Base-by-base conservation (phyloP, 2,888 invertebrate species). In the Hartigia nigra region DNA sequence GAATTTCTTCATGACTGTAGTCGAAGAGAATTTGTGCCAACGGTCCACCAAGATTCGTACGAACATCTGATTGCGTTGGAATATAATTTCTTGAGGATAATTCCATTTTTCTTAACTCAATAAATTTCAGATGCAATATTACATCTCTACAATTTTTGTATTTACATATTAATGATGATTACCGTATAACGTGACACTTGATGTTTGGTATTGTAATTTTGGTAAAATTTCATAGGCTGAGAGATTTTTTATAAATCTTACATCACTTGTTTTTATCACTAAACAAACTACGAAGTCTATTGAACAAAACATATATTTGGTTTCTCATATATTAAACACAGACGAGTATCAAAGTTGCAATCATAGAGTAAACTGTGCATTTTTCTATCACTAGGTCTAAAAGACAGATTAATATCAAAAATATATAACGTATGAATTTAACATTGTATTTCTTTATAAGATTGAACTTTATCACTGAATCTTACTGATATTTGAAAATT, bases 21-120 rank as follows among this genome's bases (percentile, higher is more conserved):
- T 87, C 79, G 34, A 87, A 86, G 72, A 88, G 84, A 37, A 86
- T 74, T 37, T 87, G 78, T 11, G 88, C 83, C 69, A 90, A 80
- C 4, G 84, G 78, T 35, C 85, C 37, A 3, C 90, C 90, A 35
- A 89, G 79, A 72, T 81, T 81, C 32, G 79, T 74, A 37, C 80
- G 81, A 69, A 89, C 81, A 78, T 87, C 87, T 3, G 83, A 83
- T 55, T 83, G 80, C 2, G 84, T 82, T 72, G 86, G 87, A 69
- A 84, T 76, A 69, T 81, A 80, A 14, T 80, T 70, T 12, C 78
- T 76, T 36, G 70, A 74, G n/a, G 74, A 23, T 69, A 76, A 32
- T 14, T 74, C 76, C 34, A 70, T 37, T 37, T 55, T 55, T 55
- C 55, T 55, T 55, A 23, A 1, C 14, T 55, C 55, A 23, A 55